phyloP scores from a whole-genome alignment of 2,888 invertebrate genomes.

The Frankliniella fusca region DNA sequence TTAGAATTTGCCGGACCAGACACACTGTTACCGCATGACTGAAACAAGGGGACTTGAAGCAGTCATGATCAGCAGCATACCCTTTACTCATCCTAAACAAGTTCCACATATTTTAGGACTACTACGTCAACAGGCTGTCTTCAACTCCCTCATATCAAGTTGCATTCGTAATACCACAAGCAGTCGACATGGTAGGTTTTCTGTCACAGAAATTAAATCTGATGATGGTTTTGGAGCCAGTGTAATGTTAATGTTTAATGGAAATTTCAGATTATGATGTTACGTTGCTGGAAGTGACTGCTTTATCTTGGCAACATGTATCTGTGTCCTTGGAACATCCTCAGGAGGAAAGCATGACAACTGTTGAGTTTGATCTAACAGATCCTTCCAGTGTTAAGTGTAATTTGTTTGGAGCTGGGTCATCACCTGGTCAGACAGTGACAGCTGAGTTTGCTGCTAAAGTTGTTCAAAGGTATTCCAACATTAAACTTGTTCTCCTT shows the following conservation, averaged over 20 bases:
- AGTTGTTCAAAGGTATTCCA: conserved; percentile 67
- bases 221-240: conserved; percentile 12
- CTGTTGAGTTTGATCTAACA: conserved; percentile 80
- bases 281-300: conserved; percentile 78
- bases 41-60: conserved; percentile 73
- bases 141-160: conserved; percentile 82
- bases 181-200: conserved; percentile 62
- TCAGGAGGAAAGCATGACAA: conserved; percentile 85
- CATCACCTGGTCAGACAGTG: conserved; percentile 44
- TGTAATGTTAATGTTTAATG: conserved; percentile 40
- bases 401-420: conserved; percentile 58
- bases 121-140: conserved; percentile 84
- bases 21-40: conserved; percentile 90
- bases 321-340: conserved; percentile 91
- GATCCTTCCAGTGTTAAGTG: conserved; percentile 78
- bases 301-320: conserved; percentile 83
- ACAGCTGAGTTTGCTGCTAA: conserved; percentile 57
- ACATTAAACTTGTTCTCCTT: background rate
- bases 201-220: conserved; percentile 27
- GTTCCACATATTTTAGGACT: conserved; percentile 81
- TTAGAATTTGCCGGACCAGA: conserved; percentile 85
- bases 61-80: conserved; percentile 71
- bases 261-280: conserved; percentile 49
- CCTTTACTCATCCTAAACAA: conserved; percentile 90
- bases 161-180: conserved; percentile 70